Percentiles rank a stretch among this genome's conserved stretches.
These are phyloP conservation scores for Panagrolaimus sp. DNA, from an alignment of 1,140 invertebrate genomes.

Conservation along the genomic window DNA sequence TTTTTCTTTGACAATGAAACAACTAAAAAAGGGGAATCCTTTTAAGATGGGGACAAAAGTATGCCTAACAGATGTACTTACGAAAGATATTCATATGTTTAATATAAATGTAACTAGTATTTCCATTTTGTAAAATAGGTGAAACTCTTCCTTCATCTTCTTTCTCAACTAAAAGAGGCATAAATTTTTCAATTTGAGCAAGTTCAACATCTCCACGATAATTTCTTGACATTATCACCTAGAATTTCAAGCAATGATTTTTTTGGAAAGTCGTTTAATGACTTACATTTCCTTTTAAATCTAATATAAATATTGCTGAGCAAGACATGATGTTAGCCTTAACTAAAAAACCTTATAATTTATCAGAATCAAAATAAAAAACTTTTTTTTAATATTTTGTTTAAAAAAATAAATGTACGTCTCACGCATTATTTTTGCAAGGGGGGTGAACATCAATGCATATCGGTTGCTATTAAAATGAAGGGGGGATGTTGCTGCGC, in stretches of 20 bases:
- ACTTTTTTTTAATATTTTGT: too few species aligned
- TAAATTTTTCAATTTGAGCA: constrained; percentile 95
- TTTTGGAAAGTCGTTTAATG: constrained; percentile 19
- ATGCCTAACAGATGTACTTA: constrained; percentile 44
- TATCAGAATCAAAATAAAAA: too few species aligned
- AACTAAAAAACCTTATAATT: too few species aligned
- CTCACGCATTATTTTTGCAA: too few species aligned
- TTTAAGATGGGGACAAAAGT: neutral
- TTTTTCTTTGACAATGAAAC: constrained; percentile 96
- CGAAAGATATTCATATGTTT: constrained; percentile 95
- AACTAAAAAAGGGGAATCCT: constrained; percentile 63
- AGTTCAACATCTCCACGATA: constrained; percentile 96
- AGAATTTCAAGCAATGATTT: constrained; percentile 27
- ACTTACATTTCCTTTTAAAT: constrained; percentile 82
- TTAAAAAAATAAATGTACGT: too few species aligned
- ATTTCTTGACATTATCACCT: constrained; percentile 86
- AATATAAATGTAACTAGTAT: constrained; percentile 92
- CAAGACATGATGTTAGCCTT: constrained; percentile 62
- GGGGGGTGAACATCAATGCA: too few species aligned
- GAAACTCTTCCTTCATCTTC: constrained; percentile 73
- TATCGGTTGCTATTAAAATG: too few species aligned
- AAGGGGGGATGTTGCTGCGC: too few species aligned
- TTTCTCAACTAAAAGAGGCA: constrained; percentile 76
- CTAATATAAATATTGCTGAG: constrained; percentile 87
- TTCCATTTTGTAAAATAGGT: constrained; percentile 72